Base-by-base conservation (phyloP, 1,140 invertebrate genomes). In the Wiebesia pumilae region DNA sequence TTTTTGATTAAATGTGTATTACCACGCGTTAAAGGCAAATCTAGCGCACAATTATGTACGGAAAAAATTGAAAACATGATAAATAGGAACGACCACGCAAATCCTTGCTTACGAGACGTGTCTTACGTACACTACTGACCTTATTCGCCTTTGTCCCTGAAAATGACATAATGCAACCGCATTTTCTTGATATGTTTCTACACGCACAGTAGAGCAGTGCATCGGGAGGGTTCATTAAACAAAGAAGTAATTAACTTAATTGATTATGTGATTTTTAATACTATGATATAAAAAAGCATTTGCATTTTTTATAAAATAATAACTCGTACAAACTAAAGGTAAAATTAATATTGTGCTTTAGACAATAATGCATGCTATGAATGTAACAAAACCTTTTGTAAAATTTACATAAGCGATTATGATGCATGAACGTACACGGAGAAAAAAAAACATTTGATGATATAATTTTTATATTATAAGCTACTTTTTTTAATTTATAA, bases 271-370 rank as follows among this genome's bases (percentile, higher is more conserved):
- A 54, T 43, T 83, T 83, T 86, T 86, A 86, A 69, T 86, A 83
- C 65, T 86, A 81, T 73, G 21, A 81, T 85, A 81, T 85, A 85
- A 85, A 85, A 84, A 85, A 85, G 84, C 84, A 58, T 85, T 78
- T 71, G 51, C 71, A 58, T 69, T 85, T 80, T 85, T 81, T 85
- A 85, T 85, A 85, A 85, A 85, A 85, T 85, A 54, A 85, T 85
- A 85, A 85, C 77, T 85, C 73, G 80, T 81, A 85, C 78, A 85
- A 85, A 85, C 81, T 85, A 80, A 85, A 80, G 40, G 35, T 85
- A 78, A 81, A 73, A 85, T 58, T 27, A 79, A 85, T 84, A 38
- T 85, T 85, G 78, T 85, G 84, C 67, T 80, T 71, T 77, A 54
- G 58, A 84, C 62, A 81, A 38, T 85, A 47, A 21, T 71, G 78